Evolutionary conservation across 2,113 vertebrate genomes (phyloP), one percentile per base, ranked within the genome.

Genomic region (Stigmatopora argus): DNA sequence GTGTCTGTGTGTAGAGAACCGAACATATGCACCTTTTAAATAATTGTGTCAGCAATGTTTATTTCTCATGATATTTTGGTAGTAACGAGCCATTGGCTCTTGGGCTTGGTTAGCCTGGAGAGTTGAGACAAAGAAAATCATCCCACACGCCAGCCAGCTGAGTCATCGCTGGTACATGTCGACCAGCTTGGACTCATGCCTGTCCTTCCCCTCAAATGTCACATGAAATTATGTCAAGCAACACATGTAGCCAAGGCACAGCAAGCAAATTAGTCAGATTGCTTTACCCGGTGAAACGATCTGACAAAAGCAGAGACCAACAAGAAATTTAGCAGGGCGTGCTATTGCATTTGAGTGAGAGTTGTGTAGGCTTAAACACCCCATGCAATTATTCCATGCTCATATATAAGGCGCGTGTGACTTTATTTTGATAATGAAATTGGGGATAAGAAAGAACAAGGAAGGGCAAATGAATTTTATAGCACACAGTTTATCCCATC

Each of bases 171-270:
- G 69, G 53, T 67, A 78, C 19, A 71, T 41, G 72, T 81, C 53
- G 85, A 84, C 66, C 73, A 73, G 72, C 76, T 62, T 58, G 51
- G 56, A 84, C 76, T 75, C 65, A 14, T 51, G 72, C 65, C 52
- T 47, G 14, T 81, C 73, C 74, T 63, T 77, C 66, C 62, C 66
- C 71, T 65, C 78, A 87, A 82, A 85, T 86, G 87, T 85, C 86
- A 85, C 77, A 75, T 73, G 71, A 79, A 70, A 78, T 87, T 73
- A 70, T 68, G 73, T 80, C 81, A 82, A 21, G 56, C 67, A 60
- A 62, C 73, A 78, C 75, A 71, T 53, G 71, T 82, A 69, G 56
- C 66, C 26, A 61, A 63, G 69, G 60, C 55, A 26, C 47, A 14
- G 61, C 55, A 69, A 65, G 64, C 65, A 72, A 71, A 78, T 65